Base-by-base conservation (phyloP, 2,888 invertebrate genomes). In the Mesorhabditis spiculigera region DNA sequence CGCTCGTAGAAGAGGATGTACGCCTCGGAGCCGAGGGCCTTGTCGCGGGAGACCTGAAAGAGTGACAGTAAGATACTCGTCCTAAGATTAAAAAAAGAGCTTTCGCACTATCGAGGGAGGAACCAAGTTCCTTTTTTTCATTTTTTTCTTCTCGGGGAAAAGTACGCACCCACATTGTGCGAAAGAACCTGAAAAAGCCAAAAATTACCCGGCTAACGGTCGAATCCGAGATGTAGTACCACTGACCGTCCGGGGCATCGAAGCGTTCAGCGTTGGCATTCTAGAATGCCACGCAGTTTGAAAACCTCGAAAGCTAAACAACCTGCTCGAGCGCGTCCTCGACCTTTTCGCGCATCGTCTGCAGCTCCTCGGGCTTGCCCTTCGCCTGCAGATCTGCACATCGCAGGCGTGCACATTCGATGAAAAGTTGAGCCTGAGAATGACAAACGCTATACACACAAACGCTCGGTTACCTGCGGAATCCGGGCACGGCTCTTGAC, bases 1-100 rank as follows among this genome's bases (percentile, higher is more conserved):
- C 95, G 90, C 88, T 96, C 95, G 87, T 97, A 97, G 88, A 97
- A 98, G 61, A 97, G 90, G 68, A 97, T 89, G 88, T 97, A 97
- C 16, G 97, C 96, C 87, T 96, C 93, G 10, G 71, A 91, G 79
- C 90, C 89, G 65, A 94, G 89, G 71, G 95, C 95, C 76, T 90
- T 90, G 4, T 91, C 90, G 87, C 94, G 93, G 4, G 85, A 78
- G 43, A 93, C 92, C 86, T 93, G 92, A 61, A 90, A 90, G 0
- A 95, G 94, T 84, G 91, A 5, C 10, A 4, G 58, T 58, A 13
- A 13, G n/a, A 58, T 13, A 58, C n/a, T 3, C 13, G 58, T 58
- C 3, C 10, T 3, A n/a, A 58, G 13, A 10, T 3, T 58, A 58
- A 58, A 13, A 13, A 58, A 3, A 4, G 58, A n/a, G 58, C 10